Base-by-base conservation (phyloP, 2,888 invertebrate genomes). In the Nowickia ferox region DNA sequence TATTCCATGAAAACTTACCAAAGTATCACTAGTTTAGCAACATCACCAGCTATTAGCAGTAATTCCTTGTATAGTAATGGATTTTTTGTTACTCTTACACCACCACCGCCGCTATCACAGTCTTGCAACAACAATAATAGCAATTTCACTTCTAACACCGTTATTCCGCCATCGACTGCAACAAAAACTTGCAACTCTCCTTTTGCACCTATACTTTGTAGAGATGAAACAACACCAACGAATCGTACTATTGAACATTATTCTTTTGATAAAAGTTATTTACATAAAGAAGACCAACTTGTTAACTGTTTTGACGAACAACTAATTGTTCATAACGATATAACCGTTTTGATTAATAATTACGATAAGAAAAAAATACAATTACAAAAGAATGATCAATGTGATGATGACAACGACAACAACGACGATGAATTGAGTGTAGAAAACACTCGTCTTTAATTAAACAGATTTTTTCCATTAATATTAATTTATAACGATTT, bases 21-120 rank as follows among this genome's bases (percentile, higher is more conserved):
- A 90, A 93, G 93, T 91, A 91, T 91, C 88, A 93, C 93, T 91
- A 93, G 93, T 90, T 92, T 93, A 92, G 93, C 93, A 87, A 93
- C 93, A 87, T 93, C 93, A 84, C 90, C 92, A 88, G 93, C 93
- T 86, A 91, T 91, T 87, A 93, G 93, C 90, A 92, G 90, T 89
- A 90, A 91, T 89, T 92, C 93, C 81, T 88, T 93, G 66, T 91
- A 91, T 90, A 93, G 92, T 90, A 92, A 91, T 89, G 90, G 92
- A 81, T 92, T 90, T 88, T 91, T 91, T 90, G 89, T 92, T 84
- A 90, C 90, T 81, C 89, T 88, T 77, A 89, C 87, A 87, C 86
- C 87, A 86, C 84, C 85, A 48, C 82, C 82, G 53, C 71, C 71
- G 46, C 44, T 69, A 63, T 17, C 66, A 79, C 42, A 72, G 55